These are phyloP conservation scores for Sinocyclocheilus grahami DNA, from an alignment of 2,113 vertebrate genomes.

Conservation along the genomic window DNA sequence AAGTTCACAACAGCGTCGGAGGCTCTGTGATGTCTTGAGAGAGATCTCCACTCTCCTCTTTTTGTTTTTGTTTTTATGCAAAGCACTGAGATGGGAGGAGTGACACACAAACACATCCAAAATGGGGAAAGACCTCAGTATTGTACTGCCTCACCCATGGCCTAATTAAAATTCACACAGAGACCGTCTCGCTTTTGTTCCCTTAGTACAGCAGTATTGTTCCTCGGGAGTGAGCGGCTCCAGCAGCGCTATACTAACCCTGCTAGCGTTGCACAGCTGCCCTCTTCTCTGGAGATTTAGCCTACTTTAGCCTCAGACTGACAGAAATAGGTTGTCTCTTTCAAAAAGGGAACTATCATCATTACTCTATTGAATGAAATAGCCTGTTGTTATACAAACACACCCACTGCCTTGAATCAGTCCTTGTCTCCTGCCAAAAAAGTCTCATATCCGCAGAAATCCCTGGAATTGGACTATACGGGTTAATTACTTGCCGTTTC, in stretches of 20 bases:
- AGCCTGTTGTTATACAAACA: conserved; percentile 20
- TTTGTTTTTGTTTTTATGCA: conserved; percentile 70
- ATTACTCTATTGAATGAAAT: conserved; percentile 9
- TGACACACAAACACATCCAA: conserved; percentile 68
- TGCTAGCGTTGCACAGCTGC: conserved; percentile 51
- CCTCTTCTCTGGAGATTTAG: conserved; percentile 73
- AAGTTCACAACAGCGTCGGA: not conserved
- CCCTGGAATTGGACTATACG: conserved; percentile 72
- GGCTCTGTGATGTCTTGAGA: not conserved
- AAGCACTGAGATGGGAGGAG: conserved; percentile 59
- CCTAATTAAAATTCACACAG: conserved; percentile 75
- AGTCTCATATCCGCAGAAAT: conserved; percentile 74
- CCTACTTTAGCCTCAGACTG: conserved; percentile 79
- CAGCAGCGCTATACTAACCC: conserved; percentile 68
- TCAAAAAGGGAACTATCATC: conserved; percentile 65
- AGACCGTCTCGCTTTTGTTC: conserved; percentile 73
- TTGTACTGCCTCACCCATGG: conserved; percentile 70
- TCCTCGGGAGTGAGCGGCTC: conserved; percentile 73
- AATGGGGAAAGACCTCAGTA: conserved; percentile 72
- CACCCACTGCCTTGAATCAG: conserved; percentile 50
- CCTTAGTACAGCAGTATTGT: conserved; percentile 67
- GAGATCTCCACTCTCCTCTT: conserved; percentile 16
- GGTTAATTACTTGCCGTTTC: conserved; percentile 73
- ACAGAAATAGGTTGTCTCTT: conserved; percentile 82
- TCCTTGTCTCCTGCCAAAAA: conserved; percentile 64